Percentiles rank a stretch among this genome's conserved stretches.
phyloP scores from a whole-genome alignment of 2,888 invertebrate species.

The Lycaena phlaeas region DNA sequence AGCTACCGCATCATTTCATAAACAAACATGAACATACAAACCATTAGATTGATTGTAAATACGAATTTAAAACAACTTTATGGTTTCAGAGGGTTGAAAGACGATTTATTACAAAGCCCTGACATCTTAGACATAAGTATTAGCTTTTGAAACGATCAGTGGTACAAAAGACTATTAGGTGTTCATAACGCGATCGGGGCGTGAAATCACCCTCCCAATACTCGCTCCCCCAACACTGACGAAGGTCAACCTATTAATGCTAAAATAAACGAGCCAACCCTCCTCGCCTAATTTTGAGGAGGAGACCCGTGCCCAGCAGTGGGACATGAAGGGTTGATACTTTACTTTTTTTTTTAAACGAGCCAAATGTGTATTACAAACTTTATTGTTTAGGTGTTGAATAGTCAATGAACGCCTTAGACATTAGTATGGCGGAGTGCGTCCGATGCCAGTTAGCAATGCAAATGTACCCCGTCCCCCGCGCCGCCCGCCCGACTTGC shows the following conservation, averaged over 20 bases:
- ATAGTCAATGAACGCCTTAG: constrained; percentile 25
- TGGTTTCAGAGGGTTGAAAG: too few species aligned
- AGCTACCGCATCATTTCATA: too few species aligned
- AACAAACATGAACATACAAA: too few species aligned
- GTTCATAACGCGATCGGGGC: constrained; percentile 5
- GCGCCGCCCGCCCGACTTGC: constrained; percentile 44
- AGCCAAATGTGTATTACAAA: constrained; percentile 20
- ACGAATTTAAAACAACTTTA: too few species aligned
- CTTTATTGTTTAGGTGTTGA: constrained; percentile 18
- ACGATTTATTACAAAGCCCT: too few species aligned
- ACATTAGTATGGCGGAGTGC: constrained; percentile 24
- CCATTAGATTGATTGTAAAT: too few species aligned
- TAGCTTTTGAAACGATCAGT: constrained; percentile 9
- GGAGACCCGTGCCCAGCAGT: too few species aligned
- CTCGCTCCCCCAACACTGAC: constrained; percentile 13
- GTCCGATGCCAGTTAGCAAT: constrained; percentile 39
- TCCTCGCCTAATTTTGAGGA: too few species aligned
- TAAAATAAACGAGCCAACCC: constrained; percentile 17
- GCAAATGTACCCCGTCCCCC: constrained; percentile 32
- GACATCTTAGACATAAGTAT: not conserved
- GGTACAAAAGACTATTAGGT: constrained; percentile 3
- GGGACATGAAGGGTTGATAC: too few species aligned
- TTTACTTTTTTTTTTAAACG: too few species aligned
- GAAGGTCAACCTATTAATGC: constrained; percentile 26
- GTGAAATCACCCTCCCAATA: constrained; percentile 12